Conservation (phyloP, 2,888 invertebrate genomes). For the Nipponacmea schrenckii region DNA sequence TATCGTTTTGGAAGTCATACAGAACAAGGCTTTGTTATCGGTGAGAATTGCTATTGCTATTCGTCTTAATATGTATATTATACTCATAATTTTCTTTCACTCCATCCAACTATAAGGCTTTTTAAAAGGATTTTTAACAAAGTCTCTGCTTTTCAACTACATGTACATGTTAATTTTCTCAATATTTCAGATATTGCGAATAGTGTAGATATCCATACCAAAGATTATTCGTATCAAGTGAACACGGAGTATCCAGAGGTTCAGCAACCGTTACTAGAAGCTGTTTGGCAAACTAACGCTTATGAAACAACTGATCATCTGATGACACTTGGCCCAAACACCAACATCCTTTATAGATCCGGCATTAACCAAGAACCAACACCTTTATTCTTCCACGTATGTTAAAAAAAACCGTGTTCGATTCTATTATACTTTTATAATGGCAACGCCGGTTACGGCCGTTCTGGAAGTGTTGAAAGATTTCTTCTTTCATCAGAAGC, state of each 20-base stretch:
- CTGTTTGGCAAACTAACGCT: constrained; percentile 49
- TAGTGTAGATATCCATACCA: constrained; percentile 48
- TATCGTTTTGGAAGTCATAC: not conserved
- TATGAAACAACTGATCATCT: constrained; percentile 42
- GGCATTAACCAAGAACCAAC: constrained; percentile 40
- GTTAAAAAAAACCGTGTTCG: not conserved
- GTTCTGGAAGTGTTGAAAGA: too few relatives aligned
- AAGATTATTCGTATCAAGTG: constrained; percentile 51
- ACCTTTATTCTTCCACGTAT: constrained; percentile 60
- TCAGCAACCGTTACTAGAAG: constrained; percentile 52
- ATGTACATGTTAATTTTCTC: not conserved
- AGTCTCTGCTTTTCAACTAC: too few relatives aligned
- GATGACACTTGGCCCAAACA: constrained; percentile 45
- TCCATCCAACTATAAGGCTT: too few relatives aligned
- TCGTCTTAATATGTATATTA: too few relatives aligned
- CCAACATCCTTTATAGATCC: constrained; percentile 42
- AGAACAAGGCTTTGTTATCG: too few relatives aligned
- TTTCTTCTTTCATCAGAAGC: too few relatives aligned
- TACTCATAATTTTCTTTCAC: too few relatives aligned
- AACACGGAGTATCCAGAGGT: constrained; percentile 39
- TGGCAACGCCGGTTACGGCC: too few relatives aligned
- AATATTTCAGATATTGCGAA: constrained; percentile 31
- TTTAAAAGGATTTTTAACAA: too few relatives aligned
- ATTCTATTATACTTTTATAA: too few relatives aligned
- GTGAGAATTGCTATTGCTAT: too few relatives aligned